Conservation (phyloP, 2,113 vertebrate species). For the Lipophrys pholis region DNA sequence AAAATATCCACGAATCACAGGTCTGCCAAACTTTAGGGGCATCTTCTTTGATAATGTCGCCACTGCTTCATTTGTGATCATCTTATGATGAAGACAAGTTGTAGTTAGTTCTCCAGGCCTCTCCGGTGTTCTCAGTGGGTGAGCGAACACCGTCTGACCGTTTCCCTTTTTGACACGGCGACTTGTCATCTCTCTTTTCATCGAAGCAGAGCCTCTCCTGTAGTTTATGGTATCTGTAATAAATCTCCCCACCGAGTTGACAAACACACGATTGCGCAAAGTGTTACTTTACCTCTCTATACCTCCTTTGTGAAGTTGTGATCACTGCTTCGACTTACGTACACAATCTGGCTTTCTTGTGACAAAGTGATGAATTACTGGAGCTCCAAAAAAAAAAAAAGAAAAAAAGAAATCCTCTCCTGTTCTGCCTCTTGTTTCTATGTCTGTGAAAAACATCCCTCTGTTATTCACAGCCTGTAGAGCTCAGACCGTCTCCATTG, state of each 20-base stretch:
- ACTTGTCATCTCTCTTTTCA: neutral
- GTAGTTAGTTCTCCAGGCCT: too few species aligned
- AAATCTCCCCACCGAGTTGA: slow-evolving; percentile 43
- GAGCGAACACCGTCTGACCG: too few species aligned
- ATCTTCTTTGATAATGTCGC: too few species aligned
- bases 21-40: too few species aligned
- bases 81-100: too few species aligned
- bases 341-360: slow-evolving; percentile 60
- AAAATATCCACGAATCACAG: too few species aligned
- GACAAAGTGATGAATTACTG: slow-evolving; percentile 71
- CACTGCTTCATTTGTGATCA: too few species aligned
- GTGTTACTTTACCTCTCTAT: slow-evolving; percentile 34
- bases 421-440: slow-evolving; percentile 27
- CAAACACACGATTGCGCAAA: slow-evolving; percentile 28
- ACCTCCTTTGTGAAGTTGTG: slow-evolving; percentile 48
- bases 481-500: neutral
- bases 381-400: slow-evolving; percentile 39
- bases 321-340: slow-evolving; percentile 65
- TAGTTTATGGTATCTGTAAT: slow-evolving; percentile 35
- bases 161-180: too few species aligned
- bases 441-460: slow-evolving; percentile 35
- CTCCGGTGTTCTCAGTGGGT: too few species aligned
- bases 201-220: slow-evolving; percentile 11
- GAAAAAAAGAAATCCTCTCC: slow-evolving; percentile 34
- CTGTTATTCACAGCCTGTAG: slow-evolving; percentile 13